Conservation (phyloP, 2,797 vertebrate genomes). For the Cyprinella venusta region DNA sequence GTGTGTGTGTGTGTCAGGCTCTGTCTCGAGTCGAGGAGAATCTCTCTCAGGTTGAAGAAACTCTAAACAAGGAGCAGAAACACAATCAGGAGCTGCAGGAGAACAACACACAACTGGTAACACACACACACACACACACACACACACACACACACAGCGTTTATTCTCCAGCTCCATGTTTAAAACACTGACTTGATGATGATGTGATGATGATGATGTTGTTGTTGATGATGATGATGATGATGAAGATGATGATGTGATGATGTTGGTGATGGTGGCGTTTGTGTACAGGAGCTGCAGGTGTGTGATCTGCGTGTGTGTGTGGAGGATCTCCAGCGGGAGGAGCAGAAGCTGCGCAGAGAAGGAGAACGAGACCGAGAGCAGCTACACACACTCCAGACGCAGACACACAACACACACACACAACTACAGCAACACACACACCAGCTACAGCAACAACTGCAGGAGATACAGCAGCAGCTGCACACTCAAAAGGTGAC, state of each 20-base stretch:
- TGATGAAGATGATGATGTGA: rapidly evolving
- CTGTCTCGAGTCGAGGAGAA: slow-evolving; percentile 66
- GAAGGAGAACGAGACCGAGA: slow-evolving; percentile 60
- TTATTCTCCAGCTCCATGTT: background rate
- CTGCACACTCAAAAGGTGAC: slow-evolving; percentile 74
- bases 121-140: background rate
- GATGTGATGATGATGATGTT: rapidly evolving
- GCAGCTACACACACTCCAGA: slow-evolving; percentile 58
- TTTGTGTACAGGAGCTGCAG: slow-evolving; percentile 65
- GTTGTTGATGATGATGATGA: background rate
- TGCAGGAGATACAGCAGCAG: slow-evolving; percentile 71
- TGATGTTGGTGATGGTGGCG: background rate
- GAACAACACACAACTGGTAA: slow-evolving; percentile 62
- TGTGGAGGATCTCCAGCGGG: slow-evolving; percentile 64
- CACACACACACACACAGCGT: background rate
- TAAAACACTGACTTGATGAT: background rate
- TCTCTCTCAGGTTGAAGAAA: slow-evolving; percentile 69
- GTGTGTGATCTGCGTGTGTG: slow-evolving; percentile 56
- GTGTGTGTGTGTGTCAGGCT: slow-evolving; percentile 59
- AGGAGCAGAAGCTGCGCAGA: slow-evolving; percentile 54
- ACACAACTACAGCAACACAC: slow-evolving; percentile 65
- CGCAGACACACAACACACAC: slow-evolving; percentile 63
- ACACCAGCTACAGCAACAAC: slow-evolving; percentile 69
- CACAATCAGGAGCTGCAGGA: slow-evolving; percentile 60
- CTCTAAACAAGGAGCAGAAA: slow-evolving; percentile 69